These are phyloP conservation scores for Timema podura DNA, from an alignment of 2,888 invertebrate genomes.

Conservation along the genomic window DNA sequence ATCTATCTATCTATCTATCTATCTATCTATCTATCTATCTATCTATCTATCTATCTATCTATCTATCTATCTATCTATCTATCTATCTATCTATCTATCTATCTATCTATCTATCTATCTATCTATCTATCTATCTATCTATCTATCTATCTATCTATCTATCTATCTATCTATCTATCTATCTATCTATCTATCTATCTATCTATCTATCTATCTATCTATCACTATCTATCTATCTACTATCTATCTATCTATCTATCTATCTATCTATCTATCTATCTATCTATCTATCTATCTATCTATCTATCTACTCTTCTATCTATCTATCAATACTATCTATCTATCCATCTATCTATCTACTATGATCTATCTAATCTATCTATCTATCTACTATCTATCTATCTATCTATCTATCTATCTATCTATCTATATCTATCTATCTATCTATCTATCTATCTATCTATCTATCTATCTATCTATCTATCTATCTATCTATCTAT, in stretches of 20 bases:
- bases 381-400: too few relatives aligned
- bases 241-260: constrained; percentile 9
- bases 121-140: not conserved
- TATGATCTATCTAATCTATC: too few relatives aligned
- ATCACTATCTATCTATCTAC: too few relatives aligned
- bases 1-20: not conserved
- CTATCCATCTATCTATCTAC: too few relatives aligned
- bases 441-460: constrained; percentile 13
- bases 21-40: constrained; percentile 13
- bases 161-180: not conserved
- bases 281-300: too few relatives aligned
- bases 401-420: too few relatives aligned
- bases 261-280: not conserved
- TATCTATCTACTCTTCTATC: constrained; percentile 12
- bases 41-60: constrained; percentile 12
- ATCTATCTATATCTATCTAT: too few relatives aligned
- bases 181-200: not conserved
- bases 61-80: not conserved
- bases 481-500: constrained; percentile 16
- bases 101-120: not conserved
- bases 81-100: not conserved
- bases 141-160: not conserved
- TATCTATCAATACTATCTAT: constrained; percentile 4
- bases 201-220: too few relatives aligned
- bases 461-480: constrained; percentile 16